phyloP scores from a whole-genome alignment of 2,888 invertebrate genomes.

The Rugalucina vietnamica region DNA sequence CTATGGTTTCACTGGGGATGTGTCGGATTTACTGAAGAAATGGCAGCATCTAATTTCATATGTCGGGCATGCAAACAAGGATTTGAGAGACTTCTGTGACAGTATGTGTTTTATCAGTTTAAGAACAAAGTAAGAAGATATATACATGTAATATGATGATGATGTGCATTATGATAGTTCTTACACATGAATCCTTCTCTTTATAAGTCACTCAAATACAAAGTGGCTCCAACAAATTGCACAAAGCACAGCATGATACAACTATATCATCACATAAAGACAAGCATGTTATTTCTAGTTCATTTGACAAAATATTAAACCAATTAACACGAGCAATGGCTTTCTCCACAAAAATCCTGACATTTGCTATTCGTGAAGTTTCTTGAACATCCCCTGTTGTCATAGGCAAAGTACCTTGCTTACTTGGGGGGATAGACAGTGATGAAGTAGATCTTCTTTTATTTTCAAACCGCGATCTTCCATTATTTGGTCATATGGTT shows the following conservation, averaged over 20 bases:
- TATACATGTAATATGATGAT: too few species aligned
- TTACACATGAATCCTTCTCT: too few species aligned
- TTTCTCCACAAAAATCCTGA: conserved; percentile 47
- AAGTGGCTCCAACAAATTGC: conserved; percentile 45
- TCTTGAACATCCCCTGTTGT: conserved; percentile 3
- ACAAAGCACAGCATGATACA: conserved; percentile 39
- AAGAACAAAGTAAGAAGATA: too few species aligned
- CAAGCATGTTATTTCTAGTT: conserved; percentile 30
- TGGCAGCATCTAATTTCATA: neutral
- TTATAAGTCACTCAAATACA: too few species aligned
- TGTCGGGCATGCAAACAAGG: neutral
- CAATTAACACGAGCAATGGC: conserved; percentile 45
- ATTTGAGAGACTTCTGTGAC: neutral
- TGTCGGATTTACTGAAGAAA: neutral
- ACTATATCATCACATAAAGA: conserved; percentile 45
- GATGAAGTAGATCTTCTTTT: neutral
- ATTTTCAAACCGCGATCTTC: conserved; percentile 35
- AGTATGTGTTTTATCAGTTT: too few species aligned
- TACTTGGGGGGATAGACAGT: neutral
- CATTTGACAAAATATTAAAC: conserved; percentile 38
- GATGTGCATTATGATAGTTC: too few species aligned
- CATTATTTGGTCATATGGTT: conserved; percentile 52
- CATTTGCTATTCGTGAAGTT: conserved; percentile 41
- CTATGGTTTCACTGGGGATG: neutral
- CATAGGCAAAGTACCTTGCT: conserved; percentile 20